These are phyloP conservation scores for Zaprionus ghesquierei DNA, from an alignment of 1,140 invertebrate species.

Conservation along the genomic window DNA sequence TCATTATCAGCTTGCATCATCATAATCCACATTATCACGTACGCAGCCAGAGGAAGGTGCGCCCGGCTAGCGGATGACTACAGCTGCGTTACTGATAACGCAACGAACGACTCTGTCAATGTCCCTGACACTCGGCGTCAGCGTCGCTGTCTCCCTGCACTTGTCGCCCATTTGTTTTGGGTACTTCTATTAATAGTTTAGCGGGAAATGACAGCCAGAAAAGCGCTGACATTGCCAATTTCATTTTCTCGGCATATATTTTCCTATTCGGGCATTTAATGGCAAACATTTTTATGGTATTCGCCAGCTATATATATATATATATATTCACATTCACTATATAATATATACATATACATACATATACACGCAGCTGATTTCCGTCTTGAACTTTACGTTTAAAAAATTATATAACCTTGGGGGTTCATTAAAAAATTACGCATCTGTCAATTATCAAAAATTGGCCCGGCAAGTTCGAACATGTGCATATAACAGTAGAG, in stretches of 20 bases:
- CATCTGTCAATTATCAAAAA: neutral
- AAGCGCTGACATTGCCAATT: slow-evolving; percentile 44
- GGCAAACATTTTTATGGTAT: neutral
- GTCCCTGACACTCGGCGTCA: slow-evolving; percentile 26
- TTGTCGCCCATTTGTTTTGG: slow-evolving; percentile 25
- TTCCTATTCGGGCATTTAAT: neutral
- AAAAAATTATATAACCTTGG: slow-evolving; percentile 17
- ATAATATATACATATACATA: neutral
- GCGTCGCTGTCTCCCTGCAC: slow-evolving; percentile 8
- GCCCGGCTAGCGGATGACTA: neutral
- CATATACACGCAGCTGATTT: neutral
- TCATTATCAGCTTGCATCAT: slow-evolving; percentile 35
- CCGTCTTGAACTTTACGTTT: neutral
- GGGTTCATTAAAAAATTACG: neutral
- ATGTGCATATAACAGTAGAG: neutral
- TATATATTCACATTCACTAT: neutral
- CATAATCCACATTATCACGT: slow-evolving; percentile 2
- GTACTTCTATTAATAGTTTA: slow-evolving; percentile 49
- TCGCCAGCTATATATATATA: neutral
- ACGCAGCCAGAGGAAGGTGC: slow-evolving; percentile 9
- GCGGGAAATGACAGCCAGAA: slow-evolving; percentile 53
- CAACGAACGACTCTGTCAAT: neutral
- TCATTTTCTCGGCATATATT: slow-evolving; percentile 3
- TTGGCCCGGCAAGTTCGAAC: neutral
- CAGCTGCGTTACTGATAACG: slow-evolving; percentile 19